Conservation (phyloP, 2,797 vertebrate species). For the Leptatherina wallacei region DNA sequence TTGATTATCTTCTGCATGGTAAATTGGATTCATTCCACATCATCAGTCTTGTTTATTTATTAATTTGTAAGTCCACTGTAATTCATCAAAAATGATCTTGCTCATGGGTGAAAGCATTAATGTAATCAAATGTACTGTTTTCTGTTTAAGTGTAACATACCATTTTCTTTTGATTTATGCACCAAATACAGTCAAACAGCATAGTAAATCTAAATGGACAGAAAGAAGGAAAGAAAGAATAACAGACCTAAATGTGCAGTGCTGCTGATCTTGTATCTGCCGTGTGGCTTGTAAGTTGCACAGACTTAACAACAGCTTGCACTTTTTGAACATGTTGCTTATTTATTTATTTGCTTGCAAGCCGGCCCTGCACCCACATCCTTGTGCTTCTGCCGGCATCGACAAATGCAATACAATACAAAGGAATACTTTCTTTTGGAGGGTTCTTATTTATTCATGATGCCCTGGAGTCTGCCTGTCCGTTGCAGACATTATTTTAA, state of each 20-base stretch:
- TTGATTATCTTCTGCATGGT: slow-evolving; percentile 80
- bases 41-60: slow-evolving; percentile 83
- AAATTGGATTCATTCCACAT: slow-evolving; percentile 82
- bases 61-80: slow-evolving; percentile 70
- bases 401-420: slow-evolving; percentile 72
- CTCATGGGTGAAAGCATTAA: slow-evolving; percentile 52
- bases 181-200: slow-evolving; percentile 11
- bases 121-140: slow-evolving; percentile 51
- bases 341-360: slow-evolving; percentile 75
- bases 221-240: slow-evolving; percentile 11
- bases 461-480: slow-evolving; percentile 76
- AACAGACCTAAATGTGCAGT: slow-evolving; percentile 41
- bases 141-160: slow-evolving; percentile 29
- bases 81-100: slow-evolving; percentile 70
- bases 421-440: slow-evolving; percentile 68
- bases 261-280: slow-evolving; percentile 20
- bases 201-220: slow-evolving; percentile 15
- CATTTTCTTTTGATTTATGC: slow-evolving; percentile 46
- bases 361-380: slow-evolving; percentile 50
- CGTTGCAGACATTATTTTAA: slow-evolving; percentile 75
- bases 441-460: slow-evolving; percentile 81
- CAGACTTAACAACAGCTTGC: slow-evolving; percentile 63
- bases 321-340: slow-evolving; percentile 64
- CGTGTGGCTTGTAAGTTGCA: slow-evolving; percentile 41
- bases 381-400: slow-evolving; percentile 58